Evolutionary conservation across 2,113 vertebrate species (phyloP), one percentile per base, ranked within the genome.

Genomic region (Phalacrocorax pelagicus): DNA sequence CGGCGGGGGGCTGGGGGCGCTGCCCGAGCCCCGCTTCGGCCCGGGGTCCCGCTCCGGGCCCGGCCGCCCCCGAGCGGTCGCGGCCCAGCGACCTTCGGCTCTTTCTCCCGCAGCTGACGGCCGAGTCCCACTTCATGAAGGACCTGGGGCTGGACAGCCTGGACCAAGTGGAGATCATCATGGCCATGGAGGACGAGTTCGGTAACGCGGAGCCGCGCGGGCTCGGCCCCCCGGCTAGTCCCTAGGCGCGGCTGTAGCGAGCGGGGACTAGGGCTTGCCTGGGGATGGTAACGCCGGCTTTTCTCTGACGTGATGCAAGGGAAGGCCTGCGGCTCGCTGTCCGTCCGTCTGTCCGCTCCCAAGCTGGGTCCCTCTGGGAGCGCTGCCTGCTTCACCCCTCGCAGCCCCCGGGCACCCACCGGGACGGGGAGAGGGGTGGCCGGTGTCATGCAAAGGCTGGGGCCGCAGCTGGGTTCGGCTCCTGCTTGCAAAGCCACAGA

Each of bases 151-250:
- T 99, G 97, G 99, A 99, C 98, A 99, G 99, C 90, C 96, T 99
- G 98, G 99, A 99, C 98, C 99, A 99, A 98, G 99, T 99, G 97
- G 99, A 99, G 96, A 99, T 99, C 92, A 99, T 99, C 97, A 99
- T 99, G 99, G 99, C 99, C 70, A 99, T 99, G 99, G 99, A 99
- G 81, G 99, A 99, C 6, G 99, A 99, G 90, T 99, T 99, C 63
- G 99, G 99, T 99, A 98, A 98, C 93, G 24, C 6, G 4, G 78
- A 13, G 49, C 55, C 4, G 15, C 2, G 6, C 18, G 0, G 1
- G 36, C 44, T 46, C 2, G 0, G 11, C 0, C 10, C 4, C 29
- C 15, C 15, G 42, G 23, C 52, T 30, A 2, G 9, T 6, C 18
- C 20, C 10, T 6, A 9, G 16, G 34, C 1, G 6, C 22, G 6